These are phyloP conservation scores for Plestiodon gilberti DNA, from an alignment of 2,113 vertebrate species.

Conservation along the genomic window DNA sequence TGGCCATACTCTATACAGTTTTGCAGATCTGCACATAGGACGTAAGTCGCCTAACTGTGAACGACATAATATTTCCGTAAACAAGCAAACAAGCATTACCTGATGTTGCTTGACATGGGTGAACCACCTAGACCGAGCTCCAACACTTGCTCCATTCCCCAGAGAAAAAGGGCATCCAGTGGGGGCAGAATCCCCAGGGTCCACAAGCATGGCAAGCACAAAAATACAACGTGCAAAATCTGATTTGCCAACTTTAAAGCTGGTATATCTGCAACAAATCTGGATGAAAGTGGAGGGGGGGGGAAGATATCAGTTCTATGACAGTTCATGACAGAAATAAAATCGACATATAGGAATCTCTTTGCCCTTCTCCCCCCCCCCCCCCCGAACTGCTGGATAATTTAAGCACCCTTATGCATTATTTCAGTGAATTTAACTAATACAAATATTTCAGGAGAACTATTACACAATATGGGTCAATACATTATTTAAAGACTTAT, in stretches of 20 bases:
- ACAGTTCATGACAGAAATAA: slow-evolving; percentile 2
- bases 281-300: slow-evolving; percentile 72
- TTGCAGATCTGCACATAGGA: background rate
- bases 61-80: background rate
- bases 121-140: slow-evolving; percentile 95
- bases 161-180: slow-evolving; percentile 91
- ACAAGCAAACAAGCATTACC: slow-evolving; percentile 72
- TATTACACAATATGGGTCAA: background rate
- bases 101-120: slow-evolving; percentile 90
- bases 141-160: slow-evolving; percentile 93
- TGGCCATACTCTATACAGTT: background rate
- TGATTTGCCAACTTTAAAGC: slow-evolving; percentile 89
- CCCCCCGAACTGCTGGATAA: background rate
- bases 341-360: background rate
- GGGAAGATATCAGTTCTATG: slow-evolving; percentile 44
- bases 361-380: too few relatives aligned
- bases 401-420: background rate
- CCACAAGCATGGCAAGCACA: slow-evolving; percentile 93
- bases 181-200: slow-evolving; percentile 92
- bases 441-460: background rate
- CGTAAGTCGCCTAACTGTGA: background rate
- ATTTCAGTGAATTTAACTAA: background rate
- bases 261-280: slow-evolving; percentile 82
- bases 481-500: background rate
- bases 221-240: slow-evolving; percentile 90